Percentiles rank a stretch among this genome's conserved stretches.
These are phyloP conservation scores for Prionailurus viverrinus DNA, from an alignment of 2,113 vertebrate species.

Conservation along the genomic window DNA sequence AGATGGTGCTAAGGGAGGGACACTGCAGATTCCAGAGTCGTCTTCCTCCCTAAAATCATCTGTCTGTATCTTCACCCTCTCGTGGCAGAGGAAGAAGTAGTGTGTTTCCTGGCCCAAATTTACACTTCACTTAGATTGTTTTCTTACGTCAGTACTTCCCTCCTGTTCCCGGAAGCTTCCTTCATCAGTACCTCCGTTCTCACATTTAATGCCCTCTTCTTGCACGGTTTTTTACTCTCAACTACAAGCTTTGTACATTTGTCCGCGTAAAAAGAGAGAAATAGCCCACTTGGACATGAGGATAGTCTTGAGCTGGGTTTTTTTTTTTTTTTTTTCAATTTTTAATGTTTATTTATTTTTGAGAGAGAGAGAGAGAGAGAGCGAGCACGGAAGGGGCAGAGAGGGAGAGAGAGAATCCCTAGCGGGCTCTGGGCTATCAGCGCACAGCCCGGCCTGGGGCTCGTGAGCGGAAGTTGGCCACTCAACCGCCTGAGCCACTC, in stretches of 20 bases:
- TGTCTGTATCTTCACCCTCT: neutral
- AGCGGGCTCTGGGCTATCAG: too few relatives aligned
- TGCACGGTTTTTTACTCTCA: neutral
- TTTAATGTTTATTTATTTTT: too few relatives aligned
- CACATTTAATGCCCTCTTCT: neutral
- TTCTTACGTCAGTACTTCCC: neutral
- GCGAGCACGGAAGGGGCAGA: too few relatives aligned
- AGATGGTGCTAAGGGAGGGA: neutral
- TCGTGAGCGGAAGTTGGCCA: too few relatives aligned
- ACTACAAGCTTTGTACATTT: neutral
- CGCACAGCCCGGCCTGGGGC: too few relatives aligned
- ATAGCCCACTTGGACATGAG: neutral
- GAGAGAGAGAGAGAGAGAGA: too few relatives aligned
- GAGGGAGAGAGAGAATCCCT: too few relatives aligned
- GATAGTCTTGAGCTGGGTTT: neutral
- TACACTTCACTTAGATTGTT: constrained; percentile 1
- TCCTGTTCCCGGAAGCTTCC: neutral
- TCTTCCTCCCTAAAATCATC: neutral
- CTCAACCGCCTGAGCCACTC: too few relatives aligned
- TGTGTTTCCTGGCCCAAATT: neutral
- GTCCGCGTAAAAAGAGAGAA: neutral
- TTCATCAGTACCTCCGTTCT: neutral
- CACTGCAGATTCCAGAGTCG: neutral
- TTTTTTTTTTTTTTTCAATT: neutral
- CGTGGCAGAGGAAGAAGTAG: neutral